Conservation (phyloP, 2,888 invertebrate species). For the Gibbula magus region DNA sequence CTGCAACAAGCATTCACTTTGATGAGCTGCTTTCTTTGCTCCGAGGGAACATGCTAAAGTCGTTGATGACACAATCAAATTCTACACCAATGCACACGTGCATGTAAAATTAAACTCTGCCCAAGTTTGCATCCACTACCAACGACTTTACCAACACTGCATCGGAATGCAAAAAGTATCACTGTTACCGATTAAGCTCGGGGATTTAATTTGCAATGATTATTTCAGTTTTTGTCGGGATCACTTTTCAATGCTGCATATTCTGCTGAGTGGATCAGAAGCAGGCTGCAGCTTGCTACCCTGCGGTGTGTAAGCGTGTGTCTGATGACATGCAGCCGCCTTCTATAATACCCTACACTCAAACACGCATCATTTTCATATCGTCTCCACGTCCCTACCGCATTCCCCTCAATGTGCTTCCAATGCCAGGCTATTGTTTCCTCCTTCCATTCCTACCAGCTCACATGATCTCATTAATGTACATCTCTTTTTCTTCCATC, state of each 20-base stretch:
- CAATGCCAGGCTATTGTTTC: too few relatives aligned
- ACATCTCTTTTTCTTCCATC: too few relatives aligned
- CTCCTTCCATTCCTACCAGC: too few relatives aligned
- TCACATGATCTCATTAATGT: too few relatives aligned
- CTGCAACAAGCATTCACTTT: slow-evolving; percentile 4
- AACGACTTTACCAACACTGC: neutral
- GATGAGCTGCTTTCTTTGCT: neutral
- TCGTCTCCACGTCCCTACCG: too few relatives aligned
- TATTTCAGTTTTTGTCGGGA: neutral
- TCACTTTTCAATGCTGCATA: neutral
- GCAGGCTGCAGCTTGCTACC: too few relatives aligned
- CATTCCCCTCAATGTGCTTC: too few relatives aligned
- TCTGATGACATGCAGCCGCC: too few relatives aligned
- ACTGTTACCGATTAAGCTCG: neutral
- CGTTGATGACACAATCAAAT: slow-evolving; percentile 8
- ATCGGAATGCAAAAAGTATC: neutral
- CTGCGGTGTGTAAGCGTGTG: too few relatives aligned
- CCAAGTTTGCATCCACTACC: neutral
- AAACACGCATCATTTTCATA: too few relatives aligned
- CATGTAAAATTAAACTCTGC: neutral
- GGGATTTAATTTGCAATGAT: neutral
- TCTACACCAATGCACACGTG: neutral
- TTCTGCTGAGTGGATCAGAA: neutral
- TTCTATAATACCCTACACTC: too few relatives aligned
- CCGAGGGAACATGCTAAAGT: neutral